A percentile compares a stretch with the other conserved stretches of the same genome.
phyloP scores from a whole-genome alignment of 2,113 vertebrate genomes.

The Argyrosomus japonicus region DNA sequence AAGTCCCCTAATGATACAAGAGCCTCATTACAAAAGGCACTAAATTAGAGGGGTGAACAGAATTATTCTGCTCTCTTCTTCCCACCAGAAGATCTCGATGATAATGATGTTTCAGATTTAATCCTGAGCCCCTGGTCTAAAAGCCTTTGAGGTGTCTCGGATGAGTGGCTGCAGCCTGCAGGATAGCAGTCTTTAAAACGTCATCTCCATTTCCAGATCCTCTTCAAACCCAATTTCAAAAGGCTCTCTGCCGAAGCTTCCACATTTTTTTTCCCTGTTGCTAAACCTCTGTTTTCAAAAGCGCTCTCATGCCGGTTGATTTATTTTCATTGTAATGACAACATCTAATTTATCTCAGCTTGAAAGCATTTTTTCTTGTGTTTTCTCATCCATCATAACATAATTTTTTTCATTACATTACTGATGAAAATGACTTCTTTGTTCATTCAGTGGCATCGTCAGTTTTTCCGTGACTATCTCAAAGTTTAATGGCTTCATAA shows the following conservation, averaged over 20 bases:
- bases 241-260: constrained; percentile 4
- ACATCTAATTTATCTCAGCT: constrained; percentile 30
- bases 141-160: constrained; percentile 48
- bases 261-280: neutral
- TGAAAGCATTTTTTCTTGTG: constrained; percentile 11
- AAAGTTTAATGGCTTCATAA: constrained; percentile 13
- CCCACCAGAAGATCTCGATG: constrained; percentile 24
- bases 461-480: constrained; percentile 15
- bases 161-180: constrained; percentile 40
- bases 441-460: neutral
- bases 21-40: constrained; percentile 4
- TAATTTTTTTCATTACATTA: constrained; percentile 11
- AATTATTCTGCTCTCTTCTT: neutral
- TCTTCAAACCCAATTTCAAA: constrained; percentile 56
- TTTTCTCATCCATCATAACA: constrained; percentile 28
- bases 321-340: constrained; percentile 43
- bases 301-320: constrained; percentile 20
- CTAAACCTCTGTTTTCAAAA: constrained; percentile 26
- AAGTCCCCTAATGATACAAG: neutral
- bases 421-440: constrained; percentile 35
- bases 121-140: constrained; percentile 18
- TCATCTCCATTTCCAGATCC: constrained; percentile 41
- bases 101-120: constrained; percentile 49
- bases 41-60: constrained; percentile 29
- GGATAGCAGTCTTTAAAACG: constrained; percentile 23